phyloP scores from a whole-genome alignment of 1,140 invertebrate genomes.

The Caenorhabditis elegans region WBcel235 BX284604.4:7095501-7096000 shows the following conservation, averaged over 20 bases:
- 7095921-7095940: not conserved
- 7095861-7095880: conserved; percentile 8
- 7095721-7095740: conserved; percentile 24
- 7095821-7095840: not conserved
- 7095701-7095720: not conserved
- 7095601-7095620: not conserved
- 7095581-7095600: not conserved
- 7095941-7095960: not conserved
- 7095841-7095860: conserved; percentile 6
- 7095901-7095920: not conserved
- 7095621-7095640: not conserved
- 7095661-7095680: not conserved
- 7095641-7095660: not conserved
- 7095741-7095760: not conserved
- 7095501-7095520: conserved; percentile 28
- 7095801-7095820: no score
- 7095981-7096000: not conserved
- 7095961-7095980: not conserved
- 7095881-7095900: conserved; percentile 9
- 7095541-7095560: no score
- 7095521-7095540: conserved; percentile 26
- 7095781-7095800: not conserved
- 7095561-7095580: conserved; percentile 20
- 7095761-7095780: not conserved
- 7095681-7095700: conserved; percentile 16